Evolutionary conservation across 2,113 vertebrate species (phyloP), one percentile per base, ranked within the genome.

Genomic region (Parotia lawesii): DNA sequence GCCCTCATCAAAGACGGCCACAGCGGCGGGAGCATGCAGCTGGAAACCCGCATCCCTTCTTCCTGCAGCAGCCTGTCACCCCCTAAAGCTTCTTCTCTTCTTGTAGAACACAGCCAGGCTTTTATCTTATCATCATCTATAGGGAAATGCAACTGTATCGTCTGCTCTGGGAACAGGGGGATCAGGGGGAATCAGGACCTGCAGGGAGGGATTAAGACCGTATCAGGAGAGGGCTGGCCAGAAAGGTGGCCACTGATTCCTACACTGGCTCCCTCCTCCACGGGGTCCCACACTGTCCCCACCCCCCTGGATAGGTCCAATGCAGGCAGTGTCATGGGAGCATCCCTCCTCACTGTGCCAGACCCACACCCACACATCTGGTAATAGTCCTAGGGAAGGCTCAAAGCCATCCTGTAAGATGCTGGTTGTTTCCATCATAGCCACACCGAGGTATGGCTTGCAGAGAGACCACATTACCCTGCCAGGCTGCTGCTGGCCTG

Each of bases 1-100:
- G 87, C 83, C 92, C 94, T 89, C 97, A 95, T 96, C 96, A 97
- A 95, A 97, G 90, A 89, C 19, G 10, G 89, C 44, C 8, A 28
- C 16, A 18, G 86, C 21, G 2, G 91, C 25, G 16, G 65, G 90
- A 70, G 70, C 9, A 28, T 45, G 61, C 72, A 80, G 93, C 94
- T 95, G 92, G 87, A 88, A 95, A 95, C 66, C 90, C 2, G 15
- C 82, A 72, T 24, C 75, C 86, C 92, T 93, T 92, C 73, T 61
- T 85, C 44, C 11, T 66, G 75, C 45, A 87, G 75, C 42, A 82
- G 89, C 62, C 15, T 66, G 61, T 66, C 88, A 71, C 6, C 79
- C 77, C 50, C 42, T 28, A 50, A 91, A 50, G 70, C 84, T n/a
- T 9, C 72, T 66, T 17, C 74, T 69, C 35, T 51, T 15, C 23